Conservation (phyloP, 2,888 invertebrate genomes). For the Trachelus iudaicus region DNA sequence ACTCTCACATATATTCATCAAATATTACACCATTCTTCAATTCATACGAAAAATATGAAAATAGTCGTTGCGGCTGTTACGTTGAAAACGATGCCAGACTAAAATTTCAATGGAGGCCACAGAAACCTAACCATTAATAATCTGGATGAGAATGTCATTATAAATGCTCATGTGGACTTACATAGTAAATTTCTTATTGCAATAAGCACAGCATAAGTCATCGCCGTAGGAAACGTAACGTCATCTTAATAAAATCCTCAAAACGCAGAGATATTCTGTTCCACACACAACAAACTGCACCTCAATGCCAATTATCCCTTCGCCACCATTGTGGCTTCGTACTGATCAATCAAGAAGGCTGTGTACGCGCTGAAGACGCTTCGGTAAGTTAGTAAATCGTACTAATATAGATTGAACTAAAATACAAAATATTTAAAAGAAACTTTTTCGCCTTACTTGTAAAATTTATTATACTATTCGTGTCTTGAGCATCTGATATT, state of each 20-base stretch:
- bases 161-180: conserved; percentile 27
- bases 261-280: conserved; percentile 9
- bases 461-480: background rate
- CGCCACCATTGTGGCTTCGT: conserved; percentile 40
- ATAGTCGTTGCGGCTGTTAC: background rate
- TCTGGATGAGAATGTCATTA: background rate
- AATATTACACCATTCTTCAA: background rate
- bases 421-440: background rate
- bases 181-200: conserved; percentile 24
- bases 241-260: conserved; percentile 29
- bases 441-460: background rate
- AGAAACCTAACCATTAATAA: conserved; percentile 52
- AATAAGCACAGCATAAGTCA: conserved; percentile 25
- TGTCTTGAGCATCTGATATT: background rate
- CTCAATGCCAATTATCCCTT: conserved; percentile 30
- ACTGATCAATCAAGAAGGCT: conserved; percentile 12
- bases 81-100: conserved; percentile 29
- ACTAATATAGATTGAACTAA: background rate
- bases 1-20: background rate
- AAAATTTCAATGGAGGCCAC: conserved; percentile 50
- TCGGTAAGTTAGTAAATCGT: background rate
- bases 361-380: conserved; percentile 4
- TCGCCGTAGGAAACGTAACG: conserved; percentile 24
- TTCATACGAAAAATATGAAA: background rate
- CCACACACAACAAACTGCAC: conserved; percentile 26